Evolutionary conservation across 2,797 vertebrate genomes (phyloP), one percentile per base, ranked within the genome.

Genomic region (Melanotaenia nigrans): DNA sequence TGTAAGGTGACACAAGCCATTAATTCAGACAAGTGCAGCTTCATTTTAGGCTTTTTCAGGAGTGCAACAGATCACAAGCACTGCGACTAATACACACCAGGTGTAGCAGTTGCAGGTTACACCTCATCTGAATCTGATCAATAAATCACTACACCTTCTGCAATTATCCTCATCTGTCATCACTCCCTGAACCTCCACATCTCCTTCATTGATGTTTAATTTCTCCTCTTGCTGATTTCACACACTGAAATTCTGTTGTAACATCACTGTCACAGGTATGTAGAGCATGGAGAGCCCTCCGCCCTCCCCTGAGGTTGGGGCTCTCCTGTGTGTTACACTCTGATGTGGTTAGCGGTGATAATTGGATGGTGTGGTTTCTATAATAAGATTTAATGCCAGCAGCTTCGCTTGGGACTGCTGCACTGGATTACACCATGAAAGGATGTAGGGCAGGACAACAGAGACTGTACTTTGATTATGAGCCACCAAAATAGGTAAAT

Each of bases 401-500:
- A 85, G 81, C 77, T 90, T 87, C 90, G 54, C 84, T 85, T 79
- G 93, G 92, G 89, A 89, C 67, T 10, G 12, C 75, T 83, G 89
- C 73, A 85, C 90, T 90, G 87, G 89, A 93, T 93, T 93, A 93
- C 92, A 91, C 91, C 81, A 81, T 82, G 84, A 83, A 85, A 88
- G 81, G 89, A 95, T 93, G 90, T 93, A 90, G 94, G 90, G 79
- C 93, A 91, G 84, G 83, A 75, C 93, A 87, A 62, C 73, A 71
- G 93, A 92, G 94, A 94, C 90, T 87, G 47, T 88, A 73, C 90
- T 93, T 94, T 94, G 92, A 94, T 93, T 94, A 93, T 93, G 87
- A 90, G 85, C 90, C 87, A 90, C 88, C 75, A 84, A 90, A 92
- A 92, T 91, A 93, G 91, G 90, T 92, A 71, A 62, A 62, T 13